Evolutionary conservation across 1,140 invertebrate genomes (phyloP).

Genomic region (Tribolium castaneum): DNA sequence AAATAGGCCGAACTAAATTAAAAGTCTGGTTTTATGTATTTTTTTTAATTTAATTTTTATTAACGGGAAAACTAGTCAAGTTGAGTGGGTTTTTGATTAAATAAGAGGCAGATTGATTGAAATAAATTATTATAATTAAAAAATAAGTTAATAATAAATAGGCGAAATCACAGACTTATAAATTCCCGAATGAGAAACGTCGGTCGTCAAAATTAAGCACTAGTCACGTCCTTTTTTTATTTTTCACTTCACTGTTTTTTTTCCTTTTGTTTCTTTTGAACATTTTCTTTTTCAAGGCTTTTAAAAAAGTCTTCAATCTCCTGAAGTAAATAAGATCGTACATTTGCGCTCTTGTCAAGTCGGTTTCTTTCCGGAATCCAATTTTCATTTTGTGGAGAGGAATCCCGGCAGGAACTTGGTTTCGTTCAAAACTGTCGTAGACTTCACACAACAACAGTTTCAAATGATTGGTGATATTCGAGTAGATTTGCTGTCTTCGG

Average conservation of each 20-base stretch:
- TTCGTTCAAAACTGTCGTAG: not conserved
- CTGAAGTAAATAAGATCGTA: not conserved
- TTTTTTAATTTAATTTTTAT: too few species aligned
- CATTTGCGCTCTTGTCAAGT: not conserved
- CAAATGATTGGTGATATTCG: not conserved
- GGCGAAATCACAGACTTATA: not conserved
- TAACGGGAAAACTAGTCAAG: too few species aligned
- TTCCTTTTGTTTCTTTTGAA: not conserved
- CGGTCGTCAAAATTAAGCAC: not conserved
- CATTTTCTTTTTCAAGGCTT: not conserved
- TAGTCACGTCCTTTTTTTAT: not conserved
- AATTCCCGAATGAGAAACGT: not conserved
- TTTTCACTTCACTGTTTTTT: not conserved
- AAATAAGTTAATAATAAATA: not conserved
- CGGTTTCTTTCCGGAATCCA: not conserved
- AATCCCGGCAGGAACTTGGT: not conserved
- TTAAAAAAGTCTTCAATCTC: not conserved
- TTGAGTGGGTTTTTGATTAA: too few species aligned
- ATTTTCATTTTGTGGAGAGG: not conserved
- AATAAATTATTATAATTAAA: not conserved
- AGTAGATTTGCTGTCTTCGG: not conserved
- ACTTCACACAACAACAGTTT: slow-evolving; percentile 21
- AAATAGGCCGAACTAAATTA: too few species aligned
- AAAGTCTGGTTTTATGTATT: too few species aligned
- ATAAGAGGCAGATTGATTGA: not conserved